Base-by-base conservation (phyloP, 2,888 invertebrate genomes). In the Trilocha varians region DNA sequence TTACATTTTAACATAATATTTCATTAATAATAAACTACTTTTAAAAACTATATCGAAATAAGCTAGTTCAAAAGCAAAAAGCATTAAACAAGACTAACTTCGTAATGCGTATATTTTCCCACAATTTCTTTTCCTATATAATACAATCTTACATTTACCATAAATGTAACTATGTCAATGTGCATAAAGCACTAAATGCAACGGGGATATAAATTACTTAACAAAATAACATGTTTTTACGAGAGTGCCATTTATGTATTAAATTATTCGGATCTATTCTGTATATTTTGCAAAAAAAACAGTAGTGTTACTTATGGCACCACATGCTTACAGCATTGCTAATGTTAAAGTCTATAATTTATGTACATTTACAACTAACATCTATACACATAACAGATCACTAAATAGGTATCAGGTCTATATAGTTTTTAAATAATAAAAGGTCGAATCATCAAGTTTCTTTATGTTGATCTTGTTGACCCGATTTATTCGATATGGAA, bases 41-140 rank as follows among this genome's bases (percentile, higher is more conserved):
- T 63, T 69, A 71, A 70, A 72, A 40, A 62, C 71, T 78, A 79
- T 65, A 62, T 69, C 54, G 61, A 74, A 71, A 70, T 44, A 78
- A 78, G 83, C 82, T 77, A 79, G 78, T 79, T 78, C 65, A 73
- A 70, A 78, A 79, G 80, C 76, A 70, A 69, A 71, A 77, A 76
- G 78, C 78, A 71, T 74, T 74, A 70, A 67, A 69, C 77, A 78
- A 75, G 67, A 77, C 78, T 83, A 83, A 72, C 68, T 71, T 70
- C 69, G 77, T 84, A 85, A 84, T 76, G 85, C 85, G 85, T 79
- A 85, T 85, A 73, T 75, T 84, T 85, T 84, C 84, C 84, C 84
- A 83, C 82, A 79, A 70, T 78, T 65, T 69, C 79, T 78, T 75
- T 79, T 25, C 25, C 25, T 25, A 25, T 25, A 25, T 25, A 67